A percentile compares a stretch with the other conserved stretches of the same genome.
These are phyloP conservation scores for Latrodectus hesperus DNA, from an alignment of 2,888 invertebrate species.

Conservation along the genomic window DNA sequence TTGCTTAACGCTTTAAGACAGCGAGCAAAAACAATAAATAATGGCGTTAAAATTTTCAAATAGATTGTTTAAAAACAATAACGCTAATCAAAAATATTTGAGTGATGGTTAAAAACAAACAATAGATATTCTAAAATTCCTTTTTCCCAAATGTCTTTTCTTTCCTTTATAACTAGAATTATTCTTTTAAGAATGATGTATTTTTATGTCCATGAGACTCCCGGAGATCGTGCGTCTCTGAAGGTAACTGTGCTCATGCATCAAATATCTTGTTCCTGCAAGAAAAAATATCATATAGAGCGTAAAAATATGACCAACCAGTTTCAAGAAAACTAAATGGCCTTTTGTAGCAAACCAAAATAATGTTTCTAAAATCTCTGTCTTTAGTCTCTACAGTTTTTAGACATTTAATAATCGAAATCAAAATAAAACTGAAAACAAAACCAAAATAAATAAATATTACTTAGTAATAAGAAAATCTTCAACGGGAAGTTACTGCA, in stretches of 20 bases:
- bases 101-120: too few relatives aligned
- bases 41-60: too few relatives aligned
- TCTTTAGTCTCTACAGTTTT: too few relatives aligned
- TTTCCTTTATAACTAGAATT: background rate
- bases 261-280: slow-evolving; percentile 37
- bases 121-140: background rate
- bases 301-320: slow-evolving; percentile 55
- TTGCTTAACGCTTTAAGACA: too few relatives aligned
- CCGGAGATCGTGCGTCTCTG: slow-evolving; percentile 35
- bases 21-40: too few relatives aligned
- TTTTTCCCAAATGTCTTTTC: background rate
- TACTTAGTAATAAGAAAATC: too few relatives aligned
- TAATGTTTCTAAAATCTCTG: background rate
- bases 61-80: too few relatives aligned
- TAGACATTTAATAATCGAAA: too few relatives aligned
- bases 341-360: slow-evolving; percentile 29
- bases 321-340: background rate
- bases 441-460: too few relatives aligned
- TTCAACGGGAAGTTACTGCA: too few relatives aligned
- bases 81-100: too few relatives aligned
- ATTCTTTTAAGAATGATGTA: slow-evolving; percentile 17
- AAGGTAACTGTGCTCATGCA: slow-evolving; percentile 32
- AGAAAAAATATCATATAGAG: slow-evolving; percentile 43
- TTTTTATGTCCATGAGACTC: slow-evolving; percentile 31
- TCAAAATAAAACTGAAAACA: too few relatives aligned